Base-by-base conservation (phyloP, 2,113 vertebrate species). In the Lichenostomus cassidix region DNA sequence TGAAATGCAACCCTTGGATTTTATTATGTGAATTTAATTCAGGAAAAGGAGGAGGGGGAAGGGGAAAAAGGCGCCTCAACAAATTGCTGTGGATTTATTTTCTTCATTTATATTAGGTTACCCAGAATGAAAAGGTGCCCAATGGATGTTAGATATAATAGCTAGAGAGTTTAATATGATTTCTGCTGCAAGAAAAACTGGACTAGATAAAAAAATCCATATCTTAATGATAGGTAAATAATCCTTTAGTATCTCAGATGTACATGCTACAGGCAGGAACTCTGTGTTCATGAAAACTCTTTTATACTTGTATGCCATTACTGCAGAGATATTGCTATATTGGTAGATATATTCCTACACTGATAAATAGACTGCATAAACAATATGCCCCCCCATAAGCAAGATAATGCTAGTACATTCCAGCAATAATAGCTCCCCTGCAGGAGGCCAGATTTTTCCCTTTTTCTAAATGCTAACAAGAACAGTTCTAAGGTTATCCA, bases 181-280 rank as follows among this genome's bases (percentile, higher is more conserved):
- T 97, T 97, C 96, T 93, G 92, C 95, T 95, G 93, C 85, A 91
- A 94, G 96, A 97, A 96, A 98, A 97, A 92, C n/a, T 89, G 89
- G 76, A 79, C 77, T 93, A 95, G 96, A 97, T 96, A 97, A 97
- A 97, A 96, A 96, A 96, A 94, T 96, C 90, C 92, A 14, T 97
- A 95, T 96, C 95, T 95, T 97, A 96, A 97, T 96, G 96, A 96
- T 94, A 95, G 95, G 97, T 97, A 97, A 98, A 97, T 97, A 97
- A 96, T 95, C 95, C 92, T 96, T 96, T 88, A 79, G 90, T 96
- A 96, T 97, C 96, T 96, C 89, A 80, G 74, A 95, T 90, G 91
- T 96, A 93, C 78, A 78, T 80, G 96, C 78, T 91, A 95, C 91
- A 92, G 97, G 91, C 95, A 95, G 95, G 89, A 91, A 82, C 89